A percentile compares a stretch with the other conserved stretches of the same genome.
phyloP scores from a whole-genome alignment of 2,113 vertebrate species.

The Arothron firmamentum region DNA sequence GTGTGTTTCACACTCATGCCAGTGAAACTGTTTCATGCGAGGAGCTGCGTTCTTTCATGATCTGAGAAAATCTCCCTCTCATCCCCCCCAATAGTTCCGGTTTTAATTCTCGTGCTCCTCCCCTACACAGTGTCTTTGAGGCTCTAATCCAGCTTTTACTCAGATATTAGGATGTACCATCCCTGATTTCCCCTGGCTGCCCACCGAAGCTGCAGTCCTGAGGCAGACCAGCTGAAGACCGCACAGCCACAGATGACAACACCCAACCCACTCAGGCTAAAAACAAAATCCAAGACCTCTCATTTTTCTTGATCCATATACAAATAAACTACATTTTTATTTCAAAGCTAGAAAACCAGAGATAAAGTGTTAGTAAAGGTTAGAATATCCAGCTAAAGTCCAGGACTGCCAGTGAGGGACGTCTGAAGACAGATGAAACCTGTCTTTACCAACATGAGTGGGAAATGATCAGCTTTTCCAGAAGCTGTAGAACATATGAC shows the following conservation, averaged over 20 bases:
- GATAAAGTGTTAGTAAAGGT: constrained; percentile 3
- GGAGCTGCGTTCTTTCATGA: constrained; percentile 36
- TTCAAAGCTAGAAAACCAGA: constrained; percentile 24
- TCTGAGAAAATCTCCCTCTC: constrained; percentile 34
- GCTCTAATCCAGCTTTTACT: constrained; percentile 26
- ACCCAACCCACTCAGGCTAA: constrained; percentile 3
- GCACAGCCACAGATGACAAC: constrained; percentile 8
- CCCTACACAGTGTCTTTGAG: constrained; percentile 4
- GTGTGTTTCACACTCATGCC: constrained; percentile 55
- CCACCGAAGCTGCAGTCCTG: too few relatives aligned
- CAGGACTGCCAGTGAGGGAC: too few relatives aligned
- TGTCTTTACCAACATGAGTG: constrained; percentile 15
- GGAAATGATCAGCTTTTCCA: constrained; percentile 21
- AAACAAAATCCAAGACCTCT: constrained; percentile 4
- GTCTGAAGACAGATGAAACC: too few relatives aligned
- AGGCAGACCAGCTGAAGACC: too few relatives aligned
- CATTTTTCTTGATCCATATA: constrained; percentile 7
- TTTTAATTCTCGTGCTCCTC: constrained; percentile 6
- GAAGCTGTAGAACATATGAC: constrained; percentile 21
- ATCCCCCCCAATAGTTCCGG: constrained; percentile 22
- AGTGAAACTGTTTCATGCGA: constrained; percentile 29
- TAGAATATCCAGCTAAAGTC: too few relatives aligned
- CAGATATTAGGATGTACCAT: constrained; percentile 6
- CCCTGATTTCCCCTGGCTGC: constrained; percentile 10
- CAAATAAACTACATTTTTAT: constrained; percentile 24